These are phyloP conservation scores for Mimumesa dahlbomi DNA, from an alignment of 2,888 invertebrate genomes.

Conservation along the genomic window DNA sequence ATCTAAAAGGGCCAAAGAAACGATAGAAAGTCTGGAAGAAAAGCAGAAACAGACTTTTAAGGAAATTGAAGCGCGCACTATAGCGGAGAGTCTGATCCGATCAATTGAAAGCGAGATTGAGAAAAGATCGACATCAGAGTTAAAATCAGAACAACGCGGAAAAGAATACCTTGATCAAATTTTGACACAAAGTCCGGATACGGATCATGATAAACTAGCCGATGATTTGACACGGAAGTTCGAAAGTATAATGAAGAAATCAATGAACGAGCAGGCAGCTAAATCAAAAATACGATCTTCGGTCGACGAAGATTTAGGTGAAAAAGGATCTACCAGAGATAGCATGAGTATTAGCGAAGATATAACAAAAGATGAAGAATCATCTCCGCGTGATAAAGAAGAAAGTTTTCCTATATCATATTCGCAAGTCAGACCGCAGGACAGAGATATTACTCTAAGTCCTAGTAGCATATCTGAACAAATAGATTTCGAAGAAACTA, in stretches of 20 bases:
- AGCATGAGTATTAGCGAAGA: constrained; percentile 75
- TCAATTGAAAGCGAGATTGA: constrained; percentile 75
- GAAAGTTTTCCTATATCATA: constrained; percentile 69
- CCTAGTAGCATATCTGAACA: constrained; percentile 76
- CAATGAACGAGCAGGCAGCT: constrained; percentile 35
- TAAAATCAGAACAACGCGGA: constrained; percentile 32
- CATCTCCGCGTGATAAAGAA: constrained; percentile 68
- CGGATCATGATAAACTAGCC: constrained; percentile 70
- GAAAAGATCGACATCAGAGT: constrained; percentile 59
- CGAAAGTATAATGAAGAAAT: constrained; percentile 69
- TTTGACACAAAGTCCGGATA: constrained; percentile 41
- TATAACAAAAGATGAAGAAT: constrained; percentile 75
- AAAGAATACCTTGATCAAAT: constrained; percentile 60
- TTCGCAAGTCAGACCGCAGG: constrained; percentile 63
- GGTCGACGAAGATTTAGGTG: constrained; percentile 61
- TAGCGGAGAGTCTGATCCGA: constrained; percentile 73
- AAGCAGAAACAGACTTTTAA: constrained; percentile 51
- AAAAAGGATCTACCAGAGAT: constrained; percentile 66
- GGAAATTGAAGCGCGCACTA: constrained; percentile 67
- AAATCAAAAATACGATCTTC: constrained; percentile 9
- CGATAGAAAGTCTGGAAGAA: constrained; percentile 52
- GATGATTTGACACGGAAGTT: constrained; percentile 75
- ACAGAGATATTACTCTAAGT: constrained; percentile 74
- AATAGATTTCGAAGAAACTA: constrained; percentile 71
- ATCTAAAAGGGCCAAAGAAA: constrained; percentile 29